Evolutionary conservation across 2,113 vertebrate genomes (phyloP).

Genomic region (Brachypteracias leptosomus): DNA sequence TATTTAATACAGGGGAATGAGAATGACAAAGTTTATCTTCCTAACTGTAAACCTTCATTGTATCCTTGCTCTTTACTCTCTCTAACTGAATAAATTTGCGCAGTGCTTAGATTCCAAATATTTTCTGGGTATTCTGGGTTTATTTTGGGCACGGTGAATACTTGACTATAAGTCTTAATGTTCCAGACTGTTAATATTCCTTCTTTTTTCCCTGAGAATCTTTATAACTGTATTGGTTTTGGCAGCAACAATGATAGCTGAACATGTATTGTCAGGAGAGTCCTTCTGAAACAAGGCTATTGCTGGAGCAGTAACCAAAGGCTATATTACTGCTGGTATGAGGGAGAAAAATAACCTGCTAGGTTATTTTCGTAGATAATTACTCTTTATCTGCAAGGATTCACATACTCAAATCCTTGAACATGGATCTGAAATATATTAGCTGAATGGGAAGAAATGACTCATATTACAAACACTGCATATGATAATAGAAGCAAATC

Average conservation of each 20-base stretch:
- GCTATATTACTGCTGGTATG: background rate
- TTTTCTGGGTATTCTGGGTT: background rate
- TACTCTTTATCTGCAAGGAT: background rate
- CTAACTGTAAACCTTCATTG: background rate
- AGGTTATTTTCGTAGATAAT: background rate
- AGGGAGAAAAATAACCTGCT: background rate
- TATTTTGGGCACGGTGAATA: background rate
- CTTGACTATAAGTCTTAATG: background rate
- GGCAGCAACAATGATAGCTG: background rate
- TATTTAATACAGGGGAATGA: background rate
- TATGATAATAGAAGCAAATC: background rate
- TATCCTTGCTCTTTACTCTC: background rate
- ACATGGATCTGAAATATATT: background rate
- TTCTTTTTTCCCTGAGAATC: background rate
- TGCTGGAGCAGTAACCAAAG: background rate
- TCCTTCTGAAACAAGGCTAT: background rate
- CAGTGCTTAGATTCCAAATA: background rate
- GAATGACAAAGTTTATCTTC: background rate
- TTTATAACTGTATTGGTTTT: background rate
- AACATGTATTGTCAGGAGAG: background rate
- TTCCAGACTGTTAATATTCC: background rate
- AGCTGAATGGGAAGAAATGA: background rate
- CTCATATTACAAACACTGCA: background rate
- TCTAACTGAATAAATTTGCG: background rate
- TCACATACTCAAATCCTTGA: background rate